Evolutionary conservation across 2,888 invertebrate genomes (phyloP).

Genomic region (Venusia cambrica): DNA sequence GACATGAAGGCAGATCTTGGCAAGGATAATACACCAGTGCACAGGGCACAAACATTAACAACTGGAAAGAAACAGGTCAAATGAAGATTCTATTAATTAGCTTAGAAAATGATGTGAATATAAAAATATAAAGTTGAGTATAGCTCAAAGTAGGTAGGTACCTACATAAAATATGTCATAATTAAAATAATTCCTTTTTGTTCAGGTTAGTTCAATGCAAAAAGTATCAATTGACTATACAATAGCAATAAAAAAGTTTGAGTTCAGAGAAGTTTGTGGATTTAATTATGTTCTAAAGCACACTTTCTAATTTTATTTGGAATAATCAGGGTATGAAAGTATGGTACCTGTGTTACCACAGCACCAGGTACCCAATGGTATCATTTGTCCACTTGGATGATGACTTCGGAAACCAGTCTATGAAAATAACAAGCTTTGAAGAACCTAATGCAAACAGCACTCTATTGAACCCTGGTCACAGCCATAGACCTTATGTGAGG

Average conservation of each 20-base stretch:
- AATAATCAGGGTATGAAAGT: conserved; percentile 60
- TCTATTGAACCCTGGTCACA: conserved; percentile 25
- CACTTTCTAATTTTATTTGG: conserved; percentile 45
- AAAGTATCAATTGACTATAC: conserved; percentile 51
- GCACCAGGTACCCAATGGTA: conserved; percentile 58
- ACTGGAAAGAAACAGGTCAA: conserved; percentile 55
- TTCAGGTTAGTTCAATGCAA: conserved; percentile 51
- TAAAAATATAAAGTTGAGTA: conserved; percentile 15
- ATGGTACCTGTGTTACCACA: conserved; percentile 74
- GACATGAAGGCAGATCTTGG: conserved; percentile 59
- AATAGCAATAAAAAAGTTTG: conserved; percentile 58
- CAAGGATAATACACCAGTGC: conserved; percentile 40
- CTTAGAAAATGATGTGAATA: too few species aligned
- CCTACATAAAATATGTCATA: conserved; percentile 8
- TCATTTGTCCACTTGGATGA: conserved; percentile 66
- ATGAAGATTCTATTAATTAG: conserved; percentile 40
- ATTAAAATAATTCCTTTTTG: conserved; percentile 33
- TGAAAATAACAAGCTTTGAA: conserved; percentile 32
- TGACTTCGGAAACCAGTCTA: conserved; percentile 32
- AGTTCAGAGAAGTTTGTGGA: conserved; percentile 59
- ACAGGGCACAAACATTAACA: conserved; percentile 41
- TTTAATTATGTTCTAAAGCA: conserved; percentile 37
- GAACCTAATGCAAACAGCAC: conserved; percentile 53
- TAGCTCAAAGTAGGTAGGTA: conserved; percentile 19
- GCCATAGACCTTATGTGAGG: conserved; percentile 26